Base-by-base conservation (phyloP, 2,888 invertebrate species). In the Acleris laterana region DNA sequence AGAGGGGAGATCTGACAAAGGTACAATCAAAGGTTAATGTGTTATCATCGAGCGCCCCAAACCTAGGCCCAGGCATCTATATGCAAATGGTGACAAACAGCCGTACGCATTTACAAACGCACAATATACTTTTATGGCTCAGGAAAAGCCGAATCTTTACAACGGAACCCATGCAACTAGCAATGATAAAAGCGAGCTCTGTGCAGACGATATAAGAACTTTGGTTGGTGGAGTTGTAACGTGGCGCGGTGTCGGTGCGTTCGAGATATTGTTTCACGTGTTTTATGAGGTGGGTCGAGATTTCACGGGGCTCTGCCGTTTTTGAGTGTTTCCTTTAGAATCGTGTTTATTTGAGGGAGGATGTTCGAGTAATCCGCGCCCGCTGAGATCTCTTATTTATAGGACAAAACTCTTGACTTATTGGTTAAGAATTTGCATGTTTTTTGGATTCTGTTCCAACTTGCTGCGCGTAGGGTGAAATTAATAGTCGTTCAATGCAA, bases 11-110 rank as follows among this genome's bases (percentile, higher is more conserved):
- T 22, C 38, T 66, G 25, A 62, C 56, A 61, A 66, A 62, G 61
- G 66, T 67, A 63, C 70, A 73, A 71, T 72, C 69, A 68, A 68
- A 68, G 68, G 69, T 68, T 70, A 65, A 70, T 68, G 69, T 70
- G 71, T 68, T 70, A 72, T 70, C 65, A 69, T 68, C 70, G 55
- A 50, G 46, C 61, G 20, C 73, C 71, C 71, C 69, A 75, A 75
- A 75, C 74, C 77, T 75, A 75, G 73, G 75, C 77, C 63, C 69
- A 74, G 77, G 82, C 84, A 89, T 89, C 84, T 90, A 83, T 86
- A 92, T 92, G 90, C 87, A 91, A 91, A 92, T 90, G 85, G 87
- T 89, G 90, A 90, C 91, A 91, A 91, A 90, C 89, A 89, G 87
- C 81, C 87, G 80, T 80, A 77, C 83, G 83, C 87, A 84, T 90